Evolutionary conservation across 2,113 vertebrate species (phyloP).

Genomic region (Bos indicus): DNA sequence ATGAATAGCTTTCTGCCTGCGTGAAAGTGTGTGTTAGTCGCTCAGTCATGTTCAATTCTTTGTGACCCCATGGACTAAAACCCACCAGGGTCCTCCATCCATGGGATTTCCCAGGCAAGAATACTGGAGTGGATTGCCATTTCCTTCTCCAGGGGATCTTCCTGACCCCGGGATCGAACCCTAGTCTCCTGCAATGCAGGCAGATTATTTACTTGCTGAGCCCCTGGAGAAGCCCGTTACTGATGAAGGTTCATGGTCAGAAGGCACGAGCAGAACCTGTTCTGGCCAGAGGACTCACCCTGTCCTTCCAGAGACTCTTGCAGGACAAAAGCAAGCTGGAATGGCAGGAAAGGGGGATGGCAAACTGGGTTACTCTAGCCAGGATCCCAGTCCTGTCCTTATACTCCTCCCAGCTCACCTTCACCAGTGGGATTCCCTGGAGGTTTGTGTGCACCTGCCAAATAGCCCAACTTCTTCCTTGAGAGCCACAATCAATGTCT

Average conservation of each 20-base stretch:
- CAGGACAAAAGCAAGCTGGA: neutral
- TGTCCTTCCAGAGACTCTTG: neutral
- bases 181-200: neutral
- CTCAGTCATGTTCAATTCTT: neutral
- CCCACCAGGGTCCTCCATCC: neutral
- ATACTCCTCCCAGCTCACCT: rapidly evolving
- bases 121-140: neutral
- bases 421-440: neutral
- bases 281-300: neutral
- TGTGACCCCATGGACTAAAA: neutral
- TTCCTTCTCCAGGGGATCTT: neutral
- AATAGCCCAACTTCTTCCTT: neutral
- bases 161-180: neutral
- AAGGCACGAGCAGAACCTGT: neutral
- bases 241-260: neutral
- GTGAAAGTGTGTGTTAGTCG: neutral
- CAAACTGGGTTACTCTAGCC: neutral
- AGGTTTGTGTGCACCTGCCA: neutral
- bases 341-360: neutral
- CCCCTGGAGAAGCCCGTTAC: neutral
- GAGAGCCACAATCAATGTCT: neutral
- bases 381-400: rapidly evolving
- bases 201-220: neutral
- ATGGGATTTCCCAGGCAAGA: neutral
- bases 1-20: neutral